phyloP scores from a whole-genome alignment of 2,113 vertebrate genomes.

The Perca schrenkii region DNA sequence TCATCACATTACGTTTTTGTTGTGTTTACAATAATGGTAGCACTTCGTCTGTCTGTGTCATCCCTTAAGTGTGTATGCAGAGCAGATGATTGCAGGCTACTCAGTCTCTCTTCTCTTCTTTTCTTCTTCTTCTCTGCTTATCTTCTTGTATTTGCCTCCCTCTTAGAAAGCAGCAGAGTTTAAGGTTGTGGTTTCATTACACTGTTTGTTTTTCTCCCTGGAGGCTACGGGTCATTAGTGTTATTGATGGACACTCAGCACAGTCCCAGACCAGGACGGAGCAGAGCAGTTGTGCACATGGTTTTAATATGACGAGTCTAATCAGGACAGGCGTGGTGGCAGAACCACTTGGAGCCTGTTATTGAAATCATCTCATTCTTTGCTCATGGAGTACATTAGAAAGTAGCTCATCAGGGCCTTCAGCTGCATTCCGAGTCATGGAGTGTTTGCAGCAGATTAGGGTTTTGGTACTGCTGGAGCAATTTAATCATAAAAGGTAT shows the following conservation, averaged over 20 bases:
- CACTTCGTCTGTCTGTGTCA: constrained; percentile 26
- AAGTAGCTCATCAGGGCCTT: constrained; percentile 31
- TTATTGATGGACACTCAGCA: constrained; percentile 80
- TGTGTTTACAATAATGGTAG: constrained; percentile 52
- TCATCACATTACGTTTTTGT: constrained; percentile 66
- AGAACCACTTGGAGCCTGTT: constrained; percentile 50
- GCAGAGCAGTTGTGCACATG: constrained; percentile 65
- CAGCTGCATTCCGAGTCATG: not conserved
- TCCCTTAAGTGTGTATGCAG: constrained; percentile 8
- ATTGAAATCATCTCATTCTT: constrained; percentile 48
- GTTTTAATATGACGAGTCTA: constrained; percentile 78
- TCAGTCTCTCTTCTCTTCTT: constrained; percentile 10
- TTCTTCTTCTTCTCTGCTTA: constrained; percentile 19
- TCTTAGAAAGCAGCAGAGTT: constrained; percentile 49
- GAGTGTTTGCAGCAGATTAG: not conserved
- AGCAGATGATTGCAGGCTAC: constrained; percentile 21
- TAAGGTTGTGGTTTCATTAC: constrained; percentile 66
- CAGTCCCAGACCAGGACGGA: constrained; percentile 41
- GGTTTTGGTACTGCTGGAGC: constrained; percentile 2
- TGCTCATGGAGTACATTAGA: constrained; percentile 55
- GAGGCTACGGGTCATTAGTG: constrained; percentile 76
- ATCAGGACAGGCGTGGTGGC: constrained; percentile 72
- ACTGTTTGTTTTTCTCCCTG: constrained; percentile 72
- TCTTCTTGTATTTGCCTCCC: constrained; percentile 22
- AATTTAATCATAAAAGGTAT: constrained; percentile 16